Evolutionary conservation across 2,113 vertebrate genomes (phyloP), one percentile per base, ranked within the genome.

Genomic region (Lophotis ruficrista): DNA sequence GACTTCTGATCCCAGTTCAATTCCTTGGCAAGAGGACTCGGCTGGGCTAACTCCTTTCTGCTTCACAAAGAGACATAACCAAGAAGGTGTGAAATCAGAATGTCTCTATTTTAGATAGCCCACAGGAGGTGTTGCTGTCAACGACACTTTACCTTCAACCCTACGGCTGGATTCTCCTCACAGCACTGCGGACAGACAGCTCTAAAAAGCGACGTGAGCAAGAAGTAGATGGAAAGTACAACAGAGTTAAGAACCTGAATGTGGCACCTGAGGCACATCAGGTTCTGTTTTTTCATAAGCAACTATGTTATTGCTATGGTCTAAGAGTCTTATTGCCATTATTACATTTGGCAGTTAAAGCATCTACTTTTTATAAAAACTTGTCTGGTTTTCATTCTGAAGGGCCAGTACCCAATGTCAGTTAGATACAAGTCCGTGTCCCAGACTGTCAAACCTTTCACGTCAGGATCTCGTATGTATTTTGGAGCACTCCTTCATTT

Each of bases 281-380:
- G 33, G n/a, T 70, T 78, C 92, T 78, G 8, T 76, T 57, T 88
- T 96, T 94, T 95, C 66, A 90, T 65, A 90, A 90, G 90, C n/a
- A 89, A 15, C 35, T 75, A 3, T 73, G 30, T 85, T 94, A 93
- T 83, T 90, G 30, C 66, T 83, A 21, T 62, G 54, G 53, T 57
- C 61, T 66, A 35, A 51, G 41, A 85, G 35, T 45, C 75, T 69
- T 61, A 65, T 10, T 93, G 62, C 53, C 48, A 41, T 69, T 93
- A 93, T 72, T 94, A 22, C 37, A 1, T 57, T 79, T 95, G 78
- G 94, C 83, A 90, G 35, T 77, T 90, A 80, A 75, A 90, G 31
- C 45, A 60, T 24, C 14, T 12, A n/a, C 33, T 69, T 90, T 85
- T 15, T 76, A 85, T n/a, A 80, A 72, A 92, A 93, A 37, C 30